These are phyloP conservation scores for Elanoides forficatus DNA, from an alignment of 2,113 vertebrate genomes.

Conservation along the genomic window DNA sequence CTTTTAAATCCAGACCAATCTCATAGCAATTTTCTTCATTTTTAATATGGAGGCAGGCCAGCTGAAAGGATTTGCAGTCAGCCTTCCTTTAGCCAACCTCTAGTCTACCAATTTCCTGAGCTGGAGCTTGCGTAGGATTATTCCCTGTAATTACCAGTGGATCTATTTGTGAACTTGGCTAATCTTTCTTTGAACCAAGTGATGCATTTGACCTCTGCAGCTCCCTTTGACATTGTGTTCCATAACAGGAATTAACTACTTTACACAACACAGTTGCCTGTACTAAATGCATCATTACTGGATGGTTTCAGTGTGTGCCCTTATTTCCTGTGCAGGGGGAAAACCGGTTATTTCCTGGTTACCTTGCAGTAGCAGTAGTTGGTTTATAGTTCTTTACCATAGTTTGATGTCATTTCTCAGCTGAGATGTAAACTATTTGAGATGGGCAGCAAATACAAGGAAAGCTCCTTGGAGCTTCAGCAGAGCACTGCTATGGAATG, in stretches of 20 bases:
- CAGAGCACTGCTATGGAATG: too few relatives aligned
- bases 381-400: not conserved
- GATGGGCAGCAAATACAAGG: not conserved
- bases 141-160: too few relatives aligned
- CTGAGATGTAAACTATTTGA: not conserved
- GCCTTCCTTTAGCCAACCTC: not conserved
- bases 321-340: not conserved
- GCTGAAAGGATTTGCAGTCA: not conserved
- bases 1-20: not conserved
- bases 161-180: not conserved
- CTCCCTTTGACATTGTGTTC: not conserved
- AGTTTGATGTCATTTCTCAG: not conserved
- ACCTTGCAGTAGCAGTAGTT: not conserved
- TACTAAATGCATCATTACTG: fast-evolving
- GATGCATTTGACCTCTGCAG: not conserved
- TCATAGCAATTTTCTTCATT: not conserved
- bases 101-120: not conserved
- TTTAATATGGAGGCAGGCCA: too few relatives aligned
- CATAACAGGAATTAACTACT: fast-evolving
- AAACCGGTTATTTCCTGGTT: not conserved
- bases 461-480: not conserved
- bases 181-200: not conserved
- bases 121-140: not conserved
- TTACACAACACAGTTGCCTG: not conserved
- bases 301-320: not conserved